Percentiles rank a stretch among this genome's conserved stretches.
Evolutionary conservation across 64 coral and sea anemone genomes (phyloP).

Genomic region (Porites australiensis): DNA sequence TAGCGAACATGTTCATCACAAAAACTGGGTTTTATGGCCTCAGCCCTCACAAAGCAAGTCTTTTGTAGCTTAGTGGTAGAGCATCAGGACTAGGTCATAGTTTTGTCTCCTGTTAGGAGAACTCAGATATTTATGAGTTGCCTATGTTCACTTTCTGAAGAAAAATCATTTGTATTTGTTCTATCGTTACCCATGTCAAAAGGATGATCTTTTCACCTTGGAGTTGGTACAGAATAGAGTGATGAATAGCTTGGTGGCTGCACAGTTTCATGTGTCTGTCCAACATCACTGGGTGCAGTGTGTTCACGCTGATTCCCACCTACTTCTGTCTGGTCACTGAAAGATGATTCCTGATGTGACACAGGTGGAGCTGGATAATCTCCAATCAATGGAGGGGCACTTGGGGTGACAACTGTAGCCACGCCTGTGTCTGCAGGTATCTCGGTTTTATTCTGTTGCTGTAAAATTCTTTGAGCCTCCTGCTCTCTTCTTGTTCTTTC

Average conservation of each 20-base stretch:
- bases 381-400: conserved; percentile 72
- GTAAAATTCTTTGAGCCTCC: conserved; percentile 49
- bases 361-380: conserved; percentile 75
- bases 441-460: conserved; percentile 9
- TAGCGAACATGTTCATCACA: no score
- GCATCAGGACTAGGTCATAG: no score
- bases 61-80: no score
- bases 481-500: conserved; percentile 55
- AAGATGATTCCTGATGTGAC: conserved; percentile 1
- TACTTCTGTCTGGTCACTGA: conserved; percentile 11
- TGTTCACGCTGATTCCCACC: conserved; percentile 68
- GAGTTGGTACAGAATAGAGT: conserved; percentile 64
- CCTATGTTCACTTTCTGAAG: no score
- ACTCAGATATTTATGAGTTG: no score
- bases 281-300: conserved; percentile 4
- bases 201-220: neutral
- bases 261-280: neutral
- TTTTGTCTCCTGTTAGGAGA: no score
- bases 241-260: conserved; percentile 64
- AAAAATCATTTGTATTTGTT: no score
- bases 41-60: no score
- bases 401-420: neutral
- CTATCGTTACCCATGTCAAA: no score
- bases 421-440: neutral
- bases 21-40: no score